These are phyloP conservation scores for Amphiura filiformis DNA, from an alignment of 35 echinoderm and acorn worm genomes.

Conservation along the genomic window DNA sequence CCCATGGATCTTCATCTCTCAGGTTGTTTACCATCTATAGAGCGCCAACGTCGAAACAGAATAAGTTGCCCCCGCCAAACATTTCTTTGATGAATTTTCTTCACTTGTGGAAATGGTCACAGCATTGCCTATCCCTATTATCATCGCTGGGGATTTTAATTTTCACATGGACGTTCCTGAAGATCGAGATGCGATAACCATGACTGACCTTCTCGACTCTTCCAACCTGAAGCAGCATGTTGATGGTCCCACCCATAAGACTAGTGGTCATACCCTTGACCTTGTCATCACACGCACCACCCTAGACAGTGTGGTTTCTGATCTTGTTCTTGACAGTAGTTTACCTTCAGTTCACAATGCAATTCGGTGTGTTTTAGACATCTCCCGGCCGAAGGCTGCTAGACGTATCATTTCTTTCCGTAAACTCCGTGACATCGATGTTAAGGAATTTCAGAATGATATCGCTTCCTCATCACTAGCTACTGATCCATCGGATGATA, in stretches of 20 bases:
- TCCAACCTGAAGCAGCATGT: not conserved
- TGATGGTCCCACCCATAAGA: not conserved
- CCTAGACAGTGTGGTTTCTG: not conserved
- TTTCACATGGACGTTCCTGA: not conserved
- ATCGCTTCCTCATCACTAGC: not conserved
- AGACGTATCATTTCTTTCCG: not conserved
- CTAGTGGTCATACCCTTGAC: slow-evolving; percentile 3
- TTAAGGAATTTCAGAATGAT: not conserved
- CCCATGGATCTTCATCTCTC: no score
- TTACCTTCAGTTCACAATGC: not conserved
- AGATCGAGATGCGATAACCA: not conserved
- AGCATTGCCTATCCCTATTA: not conserved
- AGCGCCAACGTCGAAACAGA: not conserved
- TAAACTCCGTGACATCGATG: not conserved
- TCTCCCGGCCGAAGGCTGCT: not conserved
- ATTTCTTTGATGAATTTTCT: not conserved
- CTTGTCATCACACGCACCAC: not conserved
- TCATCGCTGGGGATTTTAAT: not conserved
- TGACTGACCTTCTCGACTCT: not conserved
- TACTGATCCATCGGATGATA: not conserved
- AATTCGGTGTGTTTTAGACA: not conserved
- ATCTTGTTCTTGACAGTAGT: not conserved
- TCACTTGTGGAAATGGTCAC: not conserved
- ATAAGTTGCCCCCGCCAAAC: not conserved
- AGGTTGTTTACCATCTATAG: no score